phyloP scores from a whole-genome alignment of 2,797 vertebrate species.

The Siniperca undulata region DNA sequence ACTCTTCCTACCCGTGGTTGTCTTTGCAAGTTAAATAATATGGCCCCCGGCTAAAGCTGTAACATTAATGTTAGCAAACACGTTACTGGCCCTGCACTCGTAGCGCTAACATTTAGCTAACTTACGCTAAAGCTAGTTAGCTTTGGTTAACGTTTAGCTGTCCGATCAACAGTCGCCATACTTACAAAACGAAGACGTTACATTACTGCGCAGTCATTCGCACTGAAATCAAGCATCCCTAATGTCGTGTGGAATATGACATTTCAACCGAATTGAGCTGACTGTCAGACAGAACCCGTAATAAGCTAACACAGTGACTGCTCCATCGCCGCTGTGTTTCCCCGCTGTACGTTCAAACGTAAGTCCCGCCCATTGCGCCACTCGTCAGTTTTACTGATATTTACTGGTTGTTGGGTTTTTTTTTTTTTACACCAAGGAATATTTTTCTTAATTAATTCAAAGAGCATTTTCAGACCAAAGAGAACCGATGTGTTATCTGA shows the following conservation, averaged over 20 bases:
- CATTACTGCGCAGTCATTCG: background rate
- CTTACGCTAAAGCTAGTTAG: slow-evolving; percentile 5
- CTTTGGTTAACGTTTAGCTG: background rate
- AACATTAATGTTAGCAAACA: background rate
- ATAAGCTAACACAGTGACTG: background rate
- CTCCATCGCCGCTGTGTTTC: background rate
- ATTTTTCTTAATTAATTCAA: background rate
- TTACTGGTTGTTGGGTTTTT: background rate
- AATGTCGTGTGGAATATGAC: background rate
- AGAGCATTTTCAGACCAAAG: background rate
- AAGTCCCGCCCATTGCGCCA: slow-evolving; percentile 33
- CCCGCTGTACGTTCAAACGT: slow-evolving; percentile 69
- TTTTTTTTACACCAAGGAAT: background rate
- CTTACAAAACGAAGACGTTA: slow-evolving; percentile 40
- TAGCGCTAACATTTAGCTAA: background rate
- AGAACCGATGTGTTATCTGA: background rate
- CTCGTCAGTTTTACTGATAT: background rate
- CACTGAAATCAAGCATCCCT: background rate
- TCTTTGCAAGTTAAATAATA: background rate
- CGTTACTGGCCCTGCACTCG: background rate
- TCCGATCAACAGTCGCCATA: background rate
- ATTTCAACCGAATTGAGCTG: background rate
- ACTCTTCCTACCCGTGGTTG: rapidly evolving
- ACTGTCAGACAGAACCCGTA: background rate
- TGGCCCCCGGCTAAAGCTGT: rapidly evolving